These are phyloP conservation scores for Nesidiocoris tenuis DNA, from an alignment of 2,888 invertebrate genomes.

Conservation along the genomic window DNA sequence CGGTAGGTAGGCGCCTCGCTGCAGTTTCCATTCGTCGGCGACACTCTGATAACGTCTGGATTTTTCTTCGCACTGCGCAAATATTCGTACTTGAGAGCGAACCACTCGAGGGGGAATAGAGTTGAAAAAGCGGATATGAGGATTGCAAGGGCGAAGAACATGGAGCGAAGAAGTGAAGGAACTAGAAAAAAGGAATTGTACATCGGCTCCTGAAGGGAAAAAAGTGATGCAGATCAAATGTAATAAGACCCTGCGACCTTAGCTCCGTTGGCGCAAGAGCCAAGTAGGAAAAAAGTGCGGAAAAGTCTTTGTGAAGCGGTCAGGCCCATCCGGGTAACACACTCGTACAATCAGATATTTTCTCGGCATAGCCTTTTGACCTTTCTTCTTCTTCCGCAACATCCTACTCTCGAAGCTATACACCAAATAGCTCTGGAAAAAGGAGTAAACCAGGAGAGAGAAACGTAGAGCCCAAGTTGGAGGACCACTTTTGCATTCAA, in stretches of 20 bases:
- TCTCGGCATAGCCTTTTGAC: constrained; percentile 27
- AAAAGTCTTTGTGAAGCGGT: constrained; percentile 25
- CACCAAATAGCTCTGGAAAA: constrained; percentile 20
- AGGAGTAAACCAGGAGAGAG: not conserved
- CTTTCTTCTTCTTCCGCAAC: constrained; percentile 9
- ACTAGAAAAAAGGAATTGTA: constrained; percentile 21
- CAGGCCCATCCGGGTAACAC: constrained; percentile 34
- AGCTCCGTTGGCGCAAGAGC: not conserved
- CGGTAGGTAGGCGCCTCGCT: too few relatives aligned
- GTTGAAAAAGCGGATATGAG: not conserved
- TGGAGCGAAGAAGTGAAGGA: not conserved
- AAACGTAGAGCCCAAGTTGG: not conserved
- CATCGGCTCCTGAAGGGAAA: constrained; percentile 14
- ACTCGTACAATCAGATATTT: constrained; percentile 38
- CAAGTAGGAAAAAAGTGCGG: not conserved
- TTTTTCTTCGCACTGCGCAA: not conserved
- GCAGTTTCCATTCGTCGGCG: not conserved
- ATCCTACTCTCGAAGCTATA: constrained; percentile 3
- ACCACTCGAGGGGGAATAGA: not conserved
- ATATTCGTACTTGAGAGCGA: not conserved
- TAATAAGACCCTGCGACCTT: constrained; percentile 24
- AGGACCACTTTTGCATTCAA: constrained; percentile 30
- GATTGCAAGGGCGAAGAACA: not conserved
- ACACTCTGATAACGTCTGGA: not conserved
- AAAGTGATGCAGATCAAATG: constrained; percentile 35